Conservation (phyloP, 2,888 invertebrate species). For the Yponomeuta evonymella region DNA sequence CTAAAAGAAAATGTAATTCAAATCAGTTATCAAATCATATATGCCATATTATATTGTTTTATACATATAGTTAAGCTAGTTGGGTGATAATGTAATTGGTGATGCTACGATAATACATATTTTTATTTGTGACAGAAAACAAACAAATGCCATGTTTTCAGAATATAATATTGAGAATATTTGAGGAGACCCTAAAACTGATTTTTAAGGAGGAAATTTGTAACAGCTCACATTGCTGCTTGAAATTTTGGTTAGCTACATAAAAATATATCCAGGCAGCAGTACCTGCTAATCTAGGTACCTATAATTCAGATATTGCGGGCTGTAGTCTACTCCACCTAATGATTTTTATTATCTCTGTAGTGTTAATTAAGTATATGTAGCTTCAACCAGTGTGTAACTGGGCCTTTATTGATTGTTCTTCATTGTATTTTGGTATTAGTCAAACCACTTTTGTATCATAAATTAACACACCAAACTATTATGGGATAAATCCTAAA, state of each 20-base stretch:
- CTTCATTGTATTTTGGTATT: conserved; percentile 13
- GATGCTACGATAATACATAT: conserved; percentile 36
- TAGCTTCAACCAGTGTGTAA: not conserved
- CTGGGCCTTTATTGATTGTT: conserved; percentile 16
- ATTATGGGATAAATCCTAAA: conserved; percentile 65
- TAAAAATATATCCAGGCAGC: no score
- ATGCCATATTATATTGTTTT: conserved; percentile 73
- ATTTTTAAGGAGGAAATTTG: not conserved
- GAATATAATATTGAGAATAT: conserved; percentile 33
- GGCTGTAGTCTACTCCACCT: no score
- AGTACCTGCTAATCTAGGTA: no score
- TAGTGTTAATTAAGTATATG: no score
- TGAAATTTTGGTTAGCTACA: no score
- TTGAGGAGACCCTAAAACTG: not conserved
- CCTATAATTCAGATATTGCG: no score
- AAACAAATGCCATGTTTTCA: conserved; percentile 55
- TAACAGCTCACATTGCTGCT: no score
- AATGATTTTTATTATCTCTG: no score
- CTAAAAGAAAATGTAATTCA: conserved; percentile 68
- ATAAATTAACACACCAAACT: conserved; percentile 65
- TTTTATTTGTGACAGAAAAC: conserved; percentile 39
- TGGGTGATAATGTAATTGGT: conserved; percentile 61
- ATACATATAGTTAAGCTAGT: conserved; percentile 59
- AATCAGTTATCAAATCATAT: conserved; percentile 67
- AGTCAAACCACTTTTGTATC: conserved; percentile 65